These are phyloP conservation scores for Calcarius ornatus DNA, from an alignment of 2,113 vertebrate species.

Conservation along the genomic window DNA sequence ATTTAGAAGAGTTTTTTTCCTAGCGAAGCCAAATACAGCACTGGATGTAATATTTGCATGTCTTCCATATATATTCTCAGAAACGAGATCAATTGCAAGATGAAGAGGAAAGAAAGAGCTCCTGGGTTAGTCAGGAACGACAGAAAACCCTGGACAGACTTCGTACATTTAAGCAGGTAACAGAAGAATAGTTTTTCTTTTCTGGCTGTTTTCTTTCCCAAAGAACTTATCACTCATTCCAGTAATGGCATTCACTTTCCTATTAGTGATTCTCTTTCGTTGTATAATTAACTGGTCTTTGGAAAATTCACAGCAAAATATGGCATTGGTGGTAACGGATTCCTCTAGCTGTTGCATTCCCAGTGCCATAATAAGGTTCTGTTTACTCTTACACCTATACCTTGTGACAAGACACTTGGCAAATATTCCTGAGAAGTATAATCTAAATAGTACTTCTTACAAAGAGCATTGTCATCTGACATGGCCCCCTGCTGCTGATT, in stretches of 20 bases:
- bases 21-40: background rate
- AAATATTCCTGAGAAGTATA: background rate
- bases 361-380: background rate
- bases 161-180: slow-evolving; percentile 92
- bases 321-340: fast-evolving
- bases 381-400: fast-evolving
- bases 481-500: background rate
- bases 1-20: background rate
- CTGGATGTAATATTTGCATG: background rate
- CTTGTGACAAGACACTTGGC: background rate
- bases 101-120: slow-evolving; percentile 83
- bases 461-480: background rate
- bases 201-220: background rate
- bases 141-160: slow-evolving; percentile 93
- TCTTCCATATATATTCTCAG: slow-evolving; percentile 50
- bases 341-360: background rate
- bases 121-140: slow-evolving; percentile 89
- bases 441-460: background rate
- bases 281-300: background rate
- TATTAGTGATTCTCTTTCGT: background rate
- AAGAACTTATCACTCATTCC: background rate
- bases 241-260: background rate
- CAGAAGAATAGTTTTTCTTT: background rate
- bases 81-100: slow-evolving; percentile 81
- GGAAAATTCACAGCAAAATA: background rate